Evolutionary conservation across 2,113 vertebrate species (phyloP).

Genomic region (Orientallactaga bullata): DNA sequence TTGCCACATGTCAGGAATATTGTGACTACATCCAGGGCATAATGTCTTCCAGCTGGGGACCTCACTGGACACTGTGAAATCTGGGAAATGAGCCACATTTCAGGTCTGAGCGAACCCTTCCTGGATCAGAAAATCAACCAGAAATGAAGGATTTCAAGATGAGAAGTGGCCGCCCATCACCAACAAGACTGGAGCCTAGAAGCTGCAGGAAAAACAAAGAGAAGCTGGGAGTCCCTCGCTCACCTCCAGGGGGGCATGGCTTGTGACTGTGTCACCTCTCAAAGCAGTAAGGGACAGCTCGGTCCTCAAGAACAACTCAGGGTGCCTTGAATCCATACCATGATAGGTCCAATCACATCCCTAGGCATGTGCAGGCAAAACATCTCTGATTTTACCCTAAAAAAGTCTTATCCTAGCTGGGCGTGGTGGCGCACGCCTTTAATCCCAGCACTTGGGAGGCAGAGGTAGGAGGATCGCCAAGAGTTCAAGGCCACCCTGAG

Average conservation of each 20-base stretch:
- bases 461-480: too few relatives aligned
- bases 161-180: background rate
- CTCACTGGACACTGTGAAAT: background rate
- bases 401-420: too few relatives aligned
- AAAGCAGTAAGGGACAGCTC: too few relatives aligned
- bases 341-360: background rate
- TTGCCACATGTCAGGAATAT: background rate
- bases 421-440: too few relatives aligned
- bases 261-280: background rate
- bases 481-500: too few relatives aligned
- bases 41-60: background rate
- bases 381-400: background rate
- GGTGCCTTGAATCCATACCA: background rate
- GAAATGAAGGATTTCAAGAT: background rate
- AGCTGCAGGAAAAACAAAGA: background rate
- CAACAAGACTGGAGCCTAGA: background rate
- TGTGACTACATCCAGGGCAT: background rate
- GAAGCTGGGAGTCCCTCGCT: fast-evolving
- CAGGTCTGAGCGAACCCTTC: background rate
- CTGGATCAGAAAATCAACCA: background rate
- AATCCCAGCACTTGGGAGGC: too few relatives aligned
- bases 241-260: background rate
- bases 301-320: background rate
- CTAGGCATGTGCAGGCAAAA: background rate
- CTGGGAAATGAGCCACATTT: background rate